Base-by-base conservation (phyloP, 2,888 invertebrate genomes). In the Cyaniris semiargus region DNA sequence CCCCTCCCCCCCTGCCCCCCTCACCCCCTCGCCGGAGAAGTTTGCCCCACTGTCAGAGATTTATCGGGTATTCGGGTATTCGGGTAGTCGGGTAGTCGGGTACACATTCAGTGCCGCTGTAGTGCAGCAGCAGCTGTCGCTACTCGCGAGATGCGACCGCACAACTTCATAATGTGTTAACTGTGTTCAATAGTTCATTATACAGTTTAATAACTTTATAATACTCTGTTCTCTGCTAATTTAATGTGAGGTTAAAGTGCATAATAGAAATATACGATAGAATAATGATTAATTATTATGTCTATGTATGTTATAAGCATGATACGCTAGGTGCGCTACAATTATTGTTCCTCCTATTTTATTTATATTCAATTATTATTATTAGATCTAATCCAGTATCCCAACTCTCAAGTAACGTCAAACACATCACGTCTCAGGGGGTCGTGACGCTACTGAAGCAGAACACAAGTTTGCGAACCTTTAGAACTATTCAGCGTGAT, bases 121-220 rank as follows among this genome's bases (percentile, higher is more conserved):
- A 66, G 1, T 31, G 66, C 66, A 66, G 66, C 27, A 15, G 15
- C 27, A 66, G 66, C 27, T 31, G 66, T 31, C 31, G 66, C n/a
- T n/a, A n/a, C n/a, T 66, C 31, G 60, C 60, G 13, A 21, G 23
- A 10, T 23, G 66, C 66, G 27, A 66, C 23, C 27, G 66, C 66
- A 66, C 66, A 27, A 15, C 31, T 66, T 18, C 27, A 31, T 66
- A 66, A 66, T 21, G 66, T 66, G 66, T 66, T 27, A 66, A 27
- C 66, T 66, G 1, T 60, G 60, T 66, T 66, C 66, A 66, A 66
- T 66, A 66, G 27, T 27, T 27, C 66, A 66, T 66, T 10, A 66
- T 66, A 60, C 21, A 8, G 23, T 27, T 66, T 13, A 15, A 18
- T 15, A 60, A 66, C 66, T 66, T 21, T 23, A 4, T 15, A 15